phyloP scores from a whole-genome alignment of 1,140 invertebrate genomes.

The Calephelis nemesis region DNA sequence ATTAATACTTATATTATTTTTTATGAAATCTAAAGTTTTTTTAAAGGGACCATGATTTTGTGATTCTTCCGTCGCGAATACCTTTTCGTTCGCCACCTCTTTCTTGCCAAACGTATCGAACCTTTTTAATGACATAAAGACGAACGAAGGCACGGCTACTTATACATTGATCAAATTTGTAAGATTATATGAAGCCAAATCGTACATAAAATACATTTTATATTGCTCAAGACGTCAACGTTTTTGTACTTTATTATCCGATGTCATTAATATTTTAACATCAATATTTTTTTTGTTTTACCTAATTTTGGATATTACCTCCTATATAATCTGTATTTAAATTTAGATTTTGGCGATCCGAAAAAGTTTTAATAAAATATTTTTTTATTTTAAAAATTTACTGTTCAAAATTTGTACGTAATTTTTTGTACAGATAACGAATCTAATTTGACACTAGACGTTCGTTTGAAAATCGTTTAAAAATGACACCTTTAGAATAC shows the following conservation, averaged over 20 bases:
- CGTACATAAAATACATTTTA: constrained; percentile 69
- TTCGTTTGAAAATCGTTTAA: constrained; percentile 68
- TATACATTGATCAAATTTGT: constrained; percentile 62
- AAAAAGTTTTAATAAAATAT: constrained; percentile 77
- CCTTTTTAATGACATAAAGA: constrained; percentile 58
- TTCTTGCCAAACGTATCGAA: constrained; percentile 47
- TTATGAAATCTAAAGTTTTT: not conserved
- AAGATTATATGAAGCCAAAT: constrained; percentile 64
- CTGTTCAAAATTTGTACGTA: constrained; percentile 78
- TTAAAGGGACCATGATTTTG: not conserved
- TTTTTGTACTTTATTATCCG: constrained; percentile 77
- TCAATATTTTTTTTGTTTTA: constrained; percentile 61
- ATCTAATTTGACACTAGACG: constrained; percentile 79
- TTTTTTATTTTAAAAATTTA: constrained; percentile 67
- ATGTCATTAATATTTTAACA: constrained; percentile 75
- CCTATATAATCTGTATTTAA: constrained; percentile 76
- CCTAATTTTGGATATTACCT: constrained; percentile 59
- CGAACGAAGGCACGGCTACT: constrained; percentile 76
- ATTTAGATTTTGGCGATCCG: constrained; percentile 76
- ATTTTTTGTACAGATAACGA: constrained; percentile 76
- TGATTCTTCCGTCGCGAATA: constrained; percentile 28
- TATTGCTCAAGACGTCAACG: constrained; percentile 66
- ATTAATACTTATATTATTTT: not conserved
- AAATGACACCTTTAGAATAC: constrained; percentile 71
- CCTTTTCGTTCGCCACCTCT: constrained; percentile 42